phyloP scores from a whole-genome alignment of 92 coral and sea anemone genomes.

The Phenganax subtilis region DNA sequence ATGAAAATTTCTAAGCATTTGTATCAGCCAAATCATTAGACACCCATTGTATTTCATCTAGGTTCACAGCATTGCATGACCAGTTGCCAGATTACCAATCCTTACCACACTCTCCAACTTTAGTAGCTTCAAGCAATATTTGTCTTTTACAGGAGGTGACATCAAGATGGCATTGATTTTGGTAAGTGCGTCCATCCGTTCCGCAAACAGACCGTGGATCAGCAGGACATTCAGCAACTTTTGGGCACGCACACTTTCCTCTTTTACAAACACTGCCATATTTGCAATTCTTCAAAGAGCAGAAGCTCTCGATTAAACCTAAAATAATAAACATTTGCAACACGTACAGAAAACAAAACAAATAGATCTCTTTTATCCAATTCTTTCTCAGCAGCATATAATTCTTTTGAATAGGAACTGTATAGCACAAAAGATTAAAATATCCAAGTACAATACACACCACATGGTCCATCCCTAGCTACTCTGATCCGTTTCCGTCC shows the following conservation, averaged over 20 bases:
- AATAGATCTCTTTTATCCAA: too few relatives aligned
- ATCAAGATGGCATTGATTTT: constrained; percentile 66
- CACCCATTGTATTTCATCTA: not conserved
- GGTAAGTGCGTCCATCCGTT: constrained; percentile 72
- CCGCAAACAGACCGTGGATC: constrained; percentile 75
- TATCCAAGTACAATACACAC: constrained; percentile 11
- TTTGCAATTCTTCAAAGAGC: constrained; percentile 69
- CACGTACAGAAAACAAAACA: too few relatives aligned
- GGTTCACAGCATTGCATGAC: not conserved
- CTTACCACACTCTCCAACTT: constrained; percentile 84
- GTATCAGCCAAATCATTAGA: too few relatives aligned
- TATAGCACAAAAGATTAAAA: not conserved
- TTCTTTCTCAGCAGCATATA: too few relatives aligned
- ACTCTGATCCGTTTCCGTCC: constrained; percentile 33
- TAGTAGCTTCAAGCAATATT: constrained; percentile 42
- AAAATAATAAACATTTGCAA: not conserved
- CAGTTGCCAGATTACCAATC: not conserved
- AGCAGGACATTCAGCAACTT: constrained; percentile 56
- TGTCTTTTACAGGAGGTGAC: constrained; percentile 64
- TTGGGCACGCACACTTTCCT: constrained; percentile 72
- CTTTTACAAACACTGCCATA: constrained; percentile 68
- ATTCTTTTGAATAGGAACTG: too few relatives aligned
- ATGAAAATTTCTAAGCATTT: too few relatives aligned
- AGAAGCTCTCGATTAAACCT: constrained; percentile 78
- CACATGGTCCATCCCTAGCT: constrained; percentile 36